phyloP scores from a whole-genome alignment of 1,140 invertebrate species.

The Drosophila mauritiana region DNA sequence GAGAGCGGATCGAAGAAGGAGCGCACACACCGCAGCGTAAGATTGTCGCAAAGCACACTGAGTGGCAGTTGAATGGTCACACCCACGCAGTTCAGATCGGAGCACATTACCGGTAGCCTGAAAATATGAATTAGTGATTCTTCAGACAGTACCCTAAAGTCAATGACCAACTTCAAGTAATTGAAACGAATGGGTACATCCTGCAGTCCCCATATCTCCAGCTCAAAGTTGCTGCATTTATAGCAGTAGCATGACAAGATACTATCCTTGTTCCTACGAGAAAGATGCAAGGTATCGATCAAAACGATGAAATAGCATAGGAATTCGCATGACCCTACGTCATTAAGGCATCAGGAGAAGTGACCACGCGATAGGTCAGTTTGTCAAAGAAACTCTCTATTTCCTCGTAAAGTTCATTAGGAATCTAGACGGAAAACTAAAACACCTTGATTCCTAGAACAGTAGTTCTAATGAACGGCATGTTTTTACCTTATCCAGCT shows the following conservation, averaged over 20 bases:
- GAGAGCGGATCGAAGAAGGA: constrained; percentile 65
- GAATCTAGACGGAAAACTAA: constrained; percentile 19
- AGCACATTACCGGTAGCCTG: constrained; percentile 55
- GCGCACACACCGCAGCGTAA: constrained; percentile 64
- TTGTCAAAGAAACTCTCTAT: constrained; percentile 61
- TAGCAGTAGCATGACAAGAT: constrained; percentile 55
- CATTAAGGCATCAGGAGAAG: constrained; percentile 52
- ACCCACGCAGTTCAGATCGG: constrained; percentile 41
- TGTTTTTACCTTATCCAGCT: constrained; percentile 21
- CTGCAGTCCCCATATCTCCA: constrained; percentile 67
- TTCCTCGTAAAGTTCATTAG: constrained; percentile 31
- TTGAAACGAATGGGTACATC: constrained; percentile 65
- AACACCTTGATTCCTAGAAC: background rate
- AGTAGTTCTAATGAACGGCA: background rate
- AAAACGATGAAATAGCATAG: no score
- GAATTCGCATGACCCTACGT: constrained; percentile 40
- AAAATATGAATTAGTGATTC: background rate
- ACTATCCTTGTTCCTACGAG: constrained; percentile 36
- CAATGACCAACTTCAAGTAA: constrained; percentile 51
- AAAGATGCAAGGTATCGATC: background rate
- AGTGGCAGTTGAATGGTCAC: constrained; percentile 56
- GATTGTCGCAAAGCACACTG: constrained; percentile 58
- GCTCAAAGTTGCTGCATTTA: constrained; percentile 35
- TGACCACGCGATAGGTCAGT: constrained; percentile 64
- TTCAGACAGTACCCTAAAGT: background rate